Evolutionary conservation across 2,888 invertebrate species (phyloP), one percentile per base, ranked within the genome.

Genomic region (Thera britannica): DNA sequence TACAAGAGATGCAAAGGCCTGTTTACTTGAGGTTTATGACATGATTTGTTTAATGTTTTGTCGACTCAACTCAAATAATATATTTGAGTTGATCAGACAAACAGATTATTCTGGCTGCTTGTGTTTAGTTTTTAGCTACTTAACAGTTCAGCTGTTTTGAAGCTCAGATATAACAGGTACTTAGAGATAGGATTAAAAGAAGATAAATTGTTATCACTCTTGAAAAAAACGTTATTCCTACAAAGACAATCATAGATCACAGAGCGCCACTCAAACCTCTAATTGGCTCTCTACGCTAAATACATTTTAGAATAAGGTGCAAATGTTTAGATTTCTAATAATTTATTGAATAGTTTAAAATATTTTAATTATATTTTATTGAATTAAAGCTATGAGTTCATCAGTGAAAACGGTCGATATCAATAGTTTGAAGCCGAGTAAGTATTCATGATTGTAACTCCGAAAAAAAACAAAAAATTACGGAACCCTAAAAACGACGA

Each of bases 381-480:
- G 0, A 34, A 58, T 11, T 5, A 1, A 34, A 36, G 7, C 6
- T 58, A 72, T 72, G 72, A 54, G 49, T 23, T 35, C 65, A 3
- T 35, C 65, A 3, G 67, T 62, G 55, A 72, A 69, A 52, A 62
- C 65, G 61, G 64, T 59, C 0, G 49, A 51, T 11, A 57, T 65
- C 0, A 57, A 61, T 46, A 64, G 35, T 3, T 63, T 69, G 12
- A 72, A 72, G 23, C 69, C 72, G 46, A 69, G 72, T 72, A 63
- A 72, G 72, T 72, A 4, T 9, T 38, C n/a, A 55, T 38, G 0
- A 5, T 36, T 54, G 5, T 38, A 38, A 38, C 38, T 38, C 38
- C 5, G 5, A 5, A 38, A 4, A 0, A 38, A 38, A 5, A 38
- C 6, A 5, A 38, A 23, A 23, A 23, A n/a, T n/a, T n/a, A n/a